Evolutionary conservation across 2,113 vertebrate species (phyloP).

Genomic region (Pelmatolapia mariae): DNA sequence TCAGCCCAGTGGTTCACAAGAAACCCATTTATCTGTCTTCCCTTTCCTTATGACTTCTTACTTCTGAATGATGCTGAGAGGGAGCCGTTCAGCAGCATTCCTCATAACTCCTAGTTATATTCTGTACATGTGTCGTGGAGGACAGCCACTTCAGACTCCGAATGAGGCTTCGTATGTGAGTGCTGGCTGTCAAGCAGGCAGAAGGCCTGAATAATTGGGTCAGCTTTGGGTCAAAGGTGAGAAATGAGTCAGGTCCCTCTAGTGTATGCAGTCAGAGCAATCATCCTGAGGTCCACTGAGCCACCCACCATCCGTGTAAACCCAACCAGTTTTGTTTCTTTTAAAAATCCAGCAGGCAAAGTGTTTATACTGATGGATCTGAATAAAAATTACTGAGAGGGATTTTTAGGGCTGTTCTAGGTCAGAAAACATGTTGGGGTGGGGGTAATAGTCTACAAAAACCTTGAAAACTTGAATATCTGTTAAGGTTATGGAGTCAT

Average conservation of each 20-base stretch:
- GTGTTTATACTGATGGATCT: not conserved
- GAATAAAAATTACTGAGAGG: not conserved
- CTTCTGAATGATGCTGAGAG: not conserved
- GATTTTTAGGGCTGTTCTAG: not conserved
- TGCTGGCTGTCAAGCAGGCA: not conserved
- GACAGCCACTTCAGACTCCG: not conserved
- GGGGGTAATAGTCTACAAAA: not conserved
- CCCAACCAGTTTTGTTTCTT: not conserved
- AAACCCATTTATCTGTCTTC: not conserved
- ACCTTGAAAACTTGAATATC: not conserved
- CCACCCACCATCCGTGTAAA: not conserved
- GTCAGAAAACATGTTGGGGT: not conserved
- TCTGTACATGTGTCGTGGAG: not conserved
- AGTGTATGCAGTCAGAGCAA: fast-evolving
- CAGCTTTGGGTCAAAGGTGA: not conserved
- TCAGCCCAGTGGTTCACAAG: not conserved
- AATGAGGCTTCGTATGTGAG: not conserved
- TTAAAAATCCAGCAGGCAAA: not conserved
- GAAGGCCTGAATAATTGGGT: slow-evolving; percentile 26
- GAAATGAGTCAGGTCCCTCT: not conserved
- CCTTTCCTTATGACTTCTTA: not conserved
- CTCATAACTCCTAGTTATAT: not conserved
- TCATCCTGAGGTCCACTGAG: not conserved
- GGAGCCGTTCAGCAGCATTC: not conserved
- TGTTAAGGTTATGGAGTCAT: not conserved